phyloP scores from a whole-genome alignment of 2,113 vertebrate species.

The Nansenia antarctica region DNA sequence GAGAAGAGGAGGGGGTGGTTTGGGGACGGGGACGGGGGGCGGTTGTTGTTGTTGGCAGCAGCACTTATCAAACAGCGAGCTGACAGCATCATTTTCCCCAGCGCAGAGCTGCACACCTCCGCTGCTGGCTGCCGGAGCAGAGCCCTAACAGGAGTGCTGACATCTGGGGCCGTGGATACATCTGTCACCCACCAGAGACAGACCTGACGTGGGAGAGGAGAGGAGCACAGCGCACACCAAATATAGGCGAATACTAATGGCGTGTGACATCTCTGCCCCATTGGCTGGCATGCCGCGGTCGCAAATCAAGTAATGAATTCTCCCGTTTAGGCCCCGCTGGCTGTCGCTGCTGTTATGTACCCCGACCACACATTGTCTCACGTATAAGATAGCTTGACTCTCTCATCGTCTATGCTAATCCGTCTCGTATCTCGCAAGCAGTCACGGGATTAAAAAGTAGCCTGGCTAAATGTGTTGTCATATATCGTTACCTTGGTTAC shows the following conservation, averaged over 20 bases:
- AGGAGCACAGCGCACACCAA: conserved; percentile 1
- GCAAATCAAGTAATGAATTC: conserved; percentile 27
- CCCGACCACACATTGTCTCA: too few species aligned
- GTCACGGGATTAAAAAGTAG: too few species aligned
- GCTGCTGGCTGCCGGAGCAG: conserved; percentile 9
- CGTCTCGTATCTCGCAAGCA: too few species aligned
- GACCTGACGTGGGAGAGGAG: conserved; percentile 3
- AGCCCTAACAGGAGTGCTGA: conserved; percentile 25
- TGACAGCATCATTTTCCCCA: conserved; percentile 18
- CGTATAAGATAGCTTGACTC: too few species aligned
- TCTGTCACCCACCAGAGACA: conserved; percentile 19
- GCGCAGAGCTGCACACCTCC: conserved; percentile 2
- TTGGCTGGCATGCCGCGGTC: conserved; percentile 16
- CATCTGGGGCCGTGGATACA: conserved; percentile 24
- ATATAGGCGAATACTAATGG: conserved; percentile 45
- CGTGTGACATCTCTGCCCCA: conserved; percentile 18
- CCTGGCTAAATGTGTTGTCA: too few species aligned
- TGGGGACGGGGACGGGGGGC: not conserved
- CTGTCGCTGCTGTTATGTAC: conserved; percentile 7
- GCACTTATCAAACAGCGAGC: conserved; percentile 1
- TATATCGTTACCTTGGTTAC: too few species aligned
- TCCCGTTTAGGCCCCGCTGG: not conserved
- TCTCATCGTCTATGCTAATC: too few species aligned
- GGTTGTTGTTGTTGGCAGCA: conserved; percentile 12
- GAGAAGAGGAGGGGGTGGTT: not conserved